Conservation (phyloP, 2,797 vertebrate species). For the Tapirus indicus region DNA sequence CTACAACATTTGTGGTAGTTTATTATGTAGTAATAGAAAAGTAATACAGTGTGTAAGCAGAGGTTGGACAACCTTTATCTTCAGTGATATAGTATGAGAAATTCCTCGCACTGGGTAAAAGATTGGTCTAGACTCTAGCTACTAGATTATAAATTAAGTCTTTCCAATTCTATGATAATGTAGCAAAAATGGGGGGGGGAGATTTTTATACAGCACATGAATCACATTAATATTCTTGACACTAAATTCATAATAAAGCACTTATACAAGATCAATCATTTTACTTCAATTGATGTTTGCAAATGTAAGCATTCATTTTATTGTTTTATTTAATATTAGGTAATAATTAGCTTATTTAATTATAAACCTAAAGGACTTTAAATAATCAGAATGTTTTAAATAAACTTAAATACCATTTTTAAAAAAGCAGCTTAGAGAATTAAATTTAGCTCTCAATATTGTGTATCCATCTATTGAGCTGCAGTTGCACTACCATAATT, state of each 20-base stretch:
- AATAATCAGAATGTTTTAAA: not conserved
- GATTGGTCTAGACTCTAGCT: not conserved
- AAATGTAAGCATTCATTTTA: not conserved
- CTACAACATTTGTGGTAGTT: not conserved
- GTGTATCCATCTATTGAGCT: not conserved
- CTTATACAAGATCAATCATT: not conserved
- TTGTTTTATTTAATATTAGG: not conserved
- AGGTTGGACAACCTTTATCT: not conserved
- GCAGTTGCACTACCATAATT: rapidly evolving
- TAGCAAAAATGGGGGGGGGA: not conserved
- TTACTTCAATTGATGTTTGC: not conserved
- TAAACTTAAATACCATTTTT: not conserved
- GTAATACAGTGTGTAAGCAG: not conserved
- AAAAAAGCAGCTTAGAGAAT: not conserved
- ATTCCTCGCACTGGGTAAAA: not conserved
- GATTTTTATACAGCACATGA: not conserved
- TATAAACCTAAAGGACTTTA: not conserved
- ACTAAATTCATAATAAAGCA: not conserved
- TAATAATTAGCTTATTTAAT: not conserved
- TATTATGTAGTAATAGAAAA: not conserved
- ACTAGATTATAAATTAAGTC: not conserved
- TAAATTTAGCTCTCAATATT: not conserved
- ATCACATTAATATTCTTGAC: not conserved
- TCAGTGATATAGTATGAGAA: not conserved
- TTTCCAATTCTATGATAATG: not conserved